Evolutionary conservation across 2,888 invertebrate genomes (phyloP).

Genomic region (Papilio protenor): DNA sequence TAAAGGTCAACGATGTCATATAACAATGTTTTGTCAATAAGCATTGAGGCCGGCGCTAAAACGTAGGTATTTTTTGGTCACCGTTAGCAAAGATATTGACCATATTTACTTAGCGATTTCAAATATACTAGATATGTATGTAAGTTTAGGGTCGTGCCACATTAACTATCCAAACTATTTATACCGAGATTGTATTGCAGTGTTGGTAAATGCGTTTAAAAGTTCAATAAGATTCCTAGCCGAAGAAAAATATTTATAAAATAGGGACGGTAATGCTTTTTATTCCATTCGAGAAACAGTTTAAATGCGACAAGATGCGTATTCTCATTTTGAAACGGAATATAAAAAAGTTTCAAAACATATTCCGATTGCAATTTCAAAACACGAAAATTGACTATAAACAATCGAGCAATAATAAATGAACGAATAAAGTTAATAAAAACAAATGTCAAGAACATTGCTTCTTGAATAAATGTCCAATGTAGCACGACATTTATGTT

Average conservation of each 20-base stretch:
- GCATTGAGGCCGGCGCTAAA: constrained; percentile 50
- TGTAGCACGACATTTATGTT: constrained; percentile 18
- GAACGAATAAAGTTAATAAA: constrained; percentile 15
- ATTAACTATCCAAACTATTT: background rate
- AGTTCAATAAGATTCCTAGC: too few species aligned
- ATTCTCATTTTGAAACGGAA: too few species aligned
- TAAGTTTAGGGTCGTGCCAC: constrained; percentile 12
- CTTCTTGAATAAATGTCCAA: background rate
- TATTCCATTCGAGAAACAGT: too few species aligned
- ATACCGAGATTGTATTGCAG: too few species aligned
- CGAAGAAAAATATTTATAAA: too few species aligned
- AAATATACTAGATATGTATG: background rate
- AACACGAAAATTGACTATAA: background rate
- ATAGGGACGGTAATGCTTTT: too few species aligned
- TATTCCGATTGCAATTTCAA: background rate
- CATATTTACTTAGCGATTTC: background rate
- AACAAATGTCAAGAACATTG: background rate
- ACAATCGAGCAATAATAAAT: background rate
- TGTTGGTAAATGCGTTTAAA: too few species aligned
- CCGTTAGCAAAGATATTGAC: constrained; percentile 32
- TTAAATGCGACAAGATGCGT: too few species aligned
- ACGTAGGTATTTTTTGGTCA: constrained; percentile 41
- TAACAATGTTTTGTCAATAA: constrained; percentile 50
- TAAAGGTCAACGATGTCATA: constrained; percentile 33
- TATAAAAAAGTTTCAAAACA: too few species aligned